Percentiles rank a stretch among this genome's conserved stretches.
Evolutionary conservation across 2,888 invertebrate species (phyloP).

Genomic region (Masnerella sp.): DNA sequence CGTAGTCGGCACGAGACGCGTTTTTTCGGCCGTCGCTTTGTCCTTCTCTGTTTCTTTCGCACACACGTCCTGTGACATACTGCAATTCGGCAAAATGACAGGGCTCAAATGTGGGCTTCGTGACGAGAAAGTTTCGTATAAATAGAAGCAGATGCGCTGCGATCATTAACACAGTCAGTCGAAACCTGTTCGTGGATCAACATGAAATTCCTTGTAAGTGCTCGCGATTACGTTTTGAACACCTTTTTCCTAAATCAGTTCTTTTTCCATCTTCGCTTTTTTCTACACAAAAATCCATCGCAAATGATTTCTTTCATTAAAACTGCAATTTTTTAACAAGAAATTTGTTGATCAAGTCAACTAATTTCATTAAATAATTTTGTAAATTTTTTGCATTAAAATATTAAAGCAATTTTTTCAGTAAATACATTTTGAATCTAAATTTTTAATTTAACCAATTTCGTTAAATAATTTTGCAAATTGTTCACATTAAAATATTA

Average conservation of each 20-base stretch:
- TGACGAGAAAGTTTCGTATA: conserved; percentile 68
- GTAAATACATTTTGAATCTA: too few relatives aligned
- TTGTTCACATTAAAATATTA: too few relatives aligned
- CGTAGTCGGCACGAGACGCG: conserved; percentile 1
- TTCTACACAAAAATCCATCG: too few relatives aligned
- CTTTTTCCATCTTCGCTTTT: not conserved
- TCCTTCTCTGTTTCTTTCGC: conserved; percentile 4
- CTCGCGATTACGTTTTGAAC: conserved; percentile 21
- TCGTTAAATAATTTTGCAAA: too few relatives aligned
- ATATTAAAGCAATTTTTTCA: too few relatives aligned
- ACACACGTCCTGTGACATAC: conserved; percentile 32
- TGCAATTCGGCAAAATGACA: conserved; percentile 55
- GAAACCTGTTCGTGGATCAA: conserved; percentile 64
- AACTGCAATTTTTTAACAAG: too few relatives aligned
- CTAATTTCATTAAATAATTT: too few relatives aligned
- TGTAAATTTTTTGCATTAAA: too few relatives aligned
- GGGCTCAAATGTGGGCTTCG: conserved; percentile 34
- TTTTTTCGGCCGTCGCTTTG: conserved; percentile 7
- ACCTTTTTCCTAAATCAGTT: conserved; percentile 17
- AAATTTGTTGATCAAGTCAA: too few relatives aligned
- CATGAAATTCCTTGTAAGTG: conserved; percentile 66
- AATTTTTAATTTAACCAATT: too few relatives aligned
- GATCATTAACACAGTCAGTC: conserved; percentile 64
- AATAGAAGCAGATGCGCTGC: conserved; percentile 63
- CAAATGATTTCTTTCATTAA: too few relatives aligned